Evolutionary conservation across 1,140 invertebrate genomes (phyloP), one percentile per base, ranked within the genome.

Genomic region (Dufourea novaeangliae): DNA sequence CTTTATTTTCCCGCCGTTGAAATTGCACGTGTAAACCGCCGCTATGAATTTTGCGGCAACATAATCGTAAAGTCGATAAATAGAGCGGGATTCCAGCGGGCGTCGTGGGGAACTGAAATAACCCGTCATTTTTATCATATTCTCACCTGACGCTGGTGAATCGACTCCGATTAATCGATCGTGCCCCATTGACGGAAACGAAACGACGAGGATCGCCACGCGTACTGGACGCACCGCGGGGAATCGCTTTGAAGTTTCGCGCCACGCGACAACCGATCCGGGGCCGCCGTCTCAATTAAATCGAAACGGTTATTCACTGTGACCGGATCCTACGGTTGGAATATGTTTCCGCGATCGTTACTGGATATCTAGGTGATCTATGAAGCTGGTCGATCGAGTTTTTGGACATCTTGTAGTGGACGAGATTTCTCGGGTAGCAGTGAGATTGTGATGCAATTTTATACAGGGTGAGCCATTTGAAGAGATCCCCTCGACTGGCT

Each of bases 31-130:
- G 64, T 76, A 54, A 77, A 59, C 12, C 62, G 56, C n/a, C 39
- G 62, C 69, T 78, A 78, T 78, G 81, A 83, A 83, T 83, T 82
- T 83, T 41, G 17, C 63, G 72, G 78, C 41, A 59, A 52, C 39
- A 77, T 72, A 84, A 84, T 83, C 80, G 78, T 75, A 83, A 80
- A 77, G 44, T 25, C 71, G 83, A 80, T 84, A 83, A 84, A 84
- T 84, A 80, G 82, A 84, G 62, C 81, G 72, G 57, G 78, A 84
- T 80, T 83, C 83, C 83, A 77, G 25, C 7, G 12, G 34, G 79
- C 20, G 46, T 67, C 67, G 56, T 12, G 32, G 34, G 34, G 4
- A 17, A 14, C 37, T 39, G 66, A 76, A 80, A 82, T 69, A 64
- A 41, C 74, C 56, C 39, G 41, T 73, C 61, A 83, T 73, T 78